Percentiles rank a stretch among this genome's conserved stretches.
phyloP scores from a whole-genome alignment of 2,888 invertebrate species.

The Cheilosia pagana region DNA sequence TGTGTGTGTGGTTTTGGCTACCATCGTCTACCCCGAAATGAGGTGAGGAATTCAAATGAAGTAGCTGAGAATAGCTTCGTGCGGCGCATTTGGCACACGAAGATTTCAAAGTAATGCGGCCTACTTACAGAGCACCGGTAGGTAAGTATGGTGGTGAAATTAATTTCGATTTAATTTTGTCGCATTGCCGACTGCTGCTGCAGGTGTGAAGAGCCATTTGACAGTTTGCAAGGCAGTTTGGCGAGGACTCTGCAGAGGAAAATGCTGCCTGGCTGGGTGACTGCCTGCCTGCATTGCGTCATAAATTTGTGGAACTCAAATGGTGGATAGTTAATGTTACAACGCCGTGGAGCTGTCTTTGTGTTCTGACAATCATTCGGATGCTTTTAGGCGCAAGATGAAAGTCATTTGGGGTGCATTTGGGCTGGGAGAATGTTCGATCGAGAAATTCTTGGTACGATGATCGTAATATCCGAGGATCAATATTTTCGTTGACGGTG shows the following conservation, averaged over 20 bases:
- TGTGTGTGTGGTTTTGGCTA: conserved; percentile 8
- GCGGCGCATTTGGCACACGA: conserved; percentile 44
- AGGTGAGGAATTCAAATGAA: conserved; percentile 36
- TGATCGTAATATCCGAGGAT: no score
- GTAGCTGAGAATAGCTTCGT: conserved; percentile 47
- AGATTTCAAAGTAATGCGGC: conserved; percentile 55
- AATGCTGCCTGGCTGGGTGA: neutral
- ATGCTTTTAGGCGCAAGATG: no score
- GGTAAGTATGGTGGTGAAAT: conserved; percentile 34
- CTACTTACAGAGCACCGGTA: conserved; percentile 15
- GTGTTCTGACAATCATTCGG: no score
- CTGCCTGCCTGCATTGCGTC: conserved; percentile 20
- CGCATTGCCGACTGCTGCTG: conserved; percentile 49
- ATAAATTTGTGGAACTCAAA: neutral
- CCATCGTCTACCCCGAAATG: neutral
- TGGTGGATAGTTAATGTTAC: neutral
- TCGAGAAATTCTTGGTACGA: no score
- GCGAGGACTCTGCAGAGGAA: neutral
- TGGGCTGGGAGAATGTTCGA: no score
- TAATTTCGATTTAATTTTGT: conserved; percentile 62
- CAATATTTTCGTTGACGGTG: no score
- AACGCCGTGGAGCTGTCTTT: no score
- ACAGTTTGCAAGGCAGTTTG: conserved; percentile 16
- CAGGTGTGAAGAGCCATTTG: conserved; percentile 22
- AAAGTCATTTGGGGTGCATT: no score